These are phyloP conservation scores for Drosophila orosa DNA, from an alignment of 1,140 invertebrate genomes.

Conservation along the genomic window DNA sequence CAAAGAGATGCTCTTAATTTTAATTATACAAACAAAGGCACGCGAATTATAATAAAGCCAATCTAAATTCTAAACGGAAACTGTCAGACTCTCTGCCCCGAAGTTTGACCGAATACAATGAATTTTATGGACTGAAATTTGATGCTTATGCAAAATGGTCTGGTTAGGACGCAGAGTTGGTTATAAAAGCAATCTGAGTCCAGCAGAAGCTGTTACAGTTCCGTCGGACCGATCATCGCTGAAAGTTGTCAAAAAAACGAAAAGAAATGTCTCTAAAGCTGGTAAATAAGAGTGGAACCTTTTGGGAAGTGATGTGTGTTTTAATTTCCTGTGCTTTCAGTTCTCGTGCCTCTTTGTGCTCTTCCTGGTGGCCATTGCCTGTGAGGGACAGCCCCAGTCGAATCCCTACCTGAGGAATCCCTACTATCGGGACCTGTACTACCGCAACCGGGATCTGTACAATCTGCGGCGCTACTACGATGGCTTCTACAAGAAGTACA, in stretches of 20 bases:
- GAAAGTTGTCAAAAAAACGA: slow-evolving; percentile 20
- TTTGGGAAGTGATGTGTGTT: slow-evolving; percentile 7
- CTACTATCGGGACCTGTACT: slow-evolving; percentile 67
- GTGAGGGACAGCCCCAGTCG: slow-evolving; percentile 57
- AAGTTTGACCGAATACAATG: slow-evolving; percentile 51
- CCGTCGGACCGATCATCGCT: slow-evolving; percentile 50
- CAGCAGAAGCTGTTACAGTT: slow-evolving; percentile 63
- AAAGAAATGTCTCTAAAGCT: slow-evolving; percentile 60
- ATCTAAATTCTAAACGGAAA: slow-evolving; percentile 82
- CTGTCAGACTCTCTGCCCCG: slow-evolving; percentile 47
- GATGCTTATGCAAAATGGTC: slow-evolving; percentile 51
- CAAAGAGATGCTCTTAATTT: slow-evolving; percentile 38
- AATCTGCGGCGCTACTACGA: slow-evolving; percentile 76
- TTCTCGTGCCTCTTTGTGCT: slow-evolving; percentile 53
- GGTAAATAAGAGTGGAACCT: slow-evolving; percentile 45
- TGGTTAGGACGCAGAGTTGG: slow-evolving; percentile 26
- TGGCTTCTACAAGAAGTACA: slow-evolving; percentile 75
- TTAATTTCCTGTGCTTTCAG: slow-evolving; percentile 29
- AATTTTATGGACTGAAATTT: slow-evolving; percentile 60
- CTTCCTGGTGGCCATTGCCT: slow-evolving; percentile 36
- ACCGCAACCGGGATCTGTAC: slow-evolving; percentile 74
- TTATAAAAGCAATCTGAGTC: slow-evolving; percentile 61
- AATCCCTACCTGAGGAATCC: slow-evolving; percentile 66
- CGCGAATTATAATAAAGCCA: slow-evolving; percentile 60
- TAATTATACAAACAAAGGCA: slow-evolving; percentile 46